Evolutionary conservation across 1,140 invertebrate species (phyloP).

Genomic region (Diabrotica undecimpunctata): DNA sequence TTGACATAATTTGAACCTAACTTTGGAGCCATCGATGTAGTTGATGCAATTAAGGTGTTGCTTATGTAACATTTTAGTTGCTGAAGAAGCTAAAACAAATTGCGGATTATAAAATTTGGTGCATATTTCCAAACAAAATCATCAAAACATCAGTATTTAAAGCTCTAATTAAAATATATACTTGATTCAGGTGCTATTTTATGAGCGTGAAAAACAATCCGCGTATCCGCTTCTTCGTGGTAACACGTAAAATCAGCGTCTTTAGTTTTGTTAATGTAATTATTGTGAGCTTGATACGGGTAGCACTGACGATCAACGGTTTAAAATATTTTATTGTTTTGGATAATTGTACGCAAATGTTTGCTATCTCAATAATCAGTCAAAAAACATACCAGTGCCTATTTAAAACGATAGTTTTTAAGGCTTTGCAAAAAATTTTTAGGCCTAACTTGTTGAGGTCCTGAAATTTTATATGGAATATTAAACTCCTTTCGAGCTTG

Average conservation of each 20-base stretch:
- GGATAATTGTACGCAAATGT: conserved; percentile 12
- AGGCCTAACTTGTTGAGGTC: conserved; percentile 5
- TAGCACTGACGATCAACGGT: conserved; percentile 7
- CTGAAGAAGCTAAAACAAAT: conserved; percentile 13
- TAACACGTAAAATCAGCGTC: conserved; percentile 5
- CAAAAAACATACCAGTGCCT: conserved; percentile 6
- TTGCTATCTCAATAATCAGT: conserved; percentile 6
- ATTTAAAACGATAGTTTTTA: conserved; percentile 11
- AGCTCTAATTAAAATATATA: conserved; percentile 18
- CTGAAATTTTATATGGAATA: no score
- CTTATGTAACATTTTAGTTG: conserved; percentile 13
- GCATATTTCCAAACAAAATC: conserved; percentile 19
- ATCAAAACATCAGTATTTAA: conserved; percentile 18
- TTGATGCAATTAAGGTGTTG: conserved; percentile 19
- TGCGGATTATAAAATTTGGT: conserved; percentile 12
- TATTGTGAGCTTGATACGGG: not conserved
- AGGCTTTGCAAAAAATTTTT: conserved; percentile 8
- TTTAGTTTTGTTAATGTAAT: not conserved
- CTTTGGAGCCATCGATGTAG: conserved; percentile 11
- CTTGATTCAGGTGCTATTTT: conserved; percentile 12
- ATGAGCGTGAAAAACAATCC: conserved; percentile 10
- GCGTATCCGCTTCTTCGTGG: conserved; percentile 8
- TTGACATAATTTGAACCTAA: conserved; percentile 17
- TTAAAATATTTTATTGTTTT: conserved; percentile 7
- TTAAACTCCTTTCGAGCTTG: conserved; percentile 35